phyloP scores from a whole-genome alignment of 2,113 vertebrate genomes.

The Tachysurus fulvidraco region DNA sequence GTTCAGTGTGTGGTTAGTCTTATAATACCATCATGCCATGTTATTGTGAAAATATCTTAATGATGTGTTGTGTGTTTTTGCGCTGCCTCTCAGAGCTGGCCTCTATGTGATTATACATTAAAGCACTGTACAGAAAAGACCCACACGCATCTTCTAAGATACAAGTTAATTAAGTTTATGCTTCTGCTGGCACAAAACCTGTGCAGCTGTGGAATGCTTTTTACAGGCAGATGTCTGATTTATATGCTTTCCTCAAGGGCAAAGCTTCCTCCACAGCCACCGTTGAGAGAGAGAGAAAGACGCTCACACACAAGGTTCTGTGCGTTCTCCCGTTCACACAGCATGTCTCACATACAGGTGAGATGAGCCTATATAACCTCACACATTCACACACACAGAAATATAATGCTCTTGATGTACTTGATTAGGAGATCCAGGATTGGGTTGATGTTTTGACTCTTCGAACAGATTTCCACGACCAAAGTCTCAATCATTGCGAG shows the following conservation, averaged over 20 bases:
- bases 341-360: background rate
- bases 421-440: background rate
- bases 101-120: constrained; percentile 32
- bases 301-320: background rate
- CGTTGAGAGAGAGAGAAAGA: background rate
- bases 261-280: constrained; percentile 41
- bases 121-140: background rate
- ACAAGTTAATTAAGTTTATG: constrained; percentile 56
- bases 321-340: background rate
- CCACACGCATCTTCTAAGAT: constrained; percentile 44
- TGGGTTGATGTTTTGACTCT: background rate
- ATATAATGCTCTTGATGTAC: background rate
- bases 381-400: background rate
- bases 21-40: constrained; percentile 3
- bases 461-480: background rate
- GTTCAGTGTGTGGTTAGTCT: background rate
- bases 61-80: background rate
- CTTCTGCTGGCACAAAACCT: constrained; percentile 50
- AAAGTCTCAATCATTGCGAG: constrained; percentile 10
- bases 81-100: background rate
- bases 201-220: constrained; percentile 23
- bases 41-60: constrained; percentile 11
- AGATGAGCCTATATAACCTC: background rate
- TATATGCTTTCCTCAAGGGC: constrained; percentile 53
- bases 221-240: constrained; percentile 45